Evolutionary conservation across 2,888 invertebrate species (phyloP), one percentile per base, ranked within the genome.

Genomic region (Pediacus dermestoides): DNA sequence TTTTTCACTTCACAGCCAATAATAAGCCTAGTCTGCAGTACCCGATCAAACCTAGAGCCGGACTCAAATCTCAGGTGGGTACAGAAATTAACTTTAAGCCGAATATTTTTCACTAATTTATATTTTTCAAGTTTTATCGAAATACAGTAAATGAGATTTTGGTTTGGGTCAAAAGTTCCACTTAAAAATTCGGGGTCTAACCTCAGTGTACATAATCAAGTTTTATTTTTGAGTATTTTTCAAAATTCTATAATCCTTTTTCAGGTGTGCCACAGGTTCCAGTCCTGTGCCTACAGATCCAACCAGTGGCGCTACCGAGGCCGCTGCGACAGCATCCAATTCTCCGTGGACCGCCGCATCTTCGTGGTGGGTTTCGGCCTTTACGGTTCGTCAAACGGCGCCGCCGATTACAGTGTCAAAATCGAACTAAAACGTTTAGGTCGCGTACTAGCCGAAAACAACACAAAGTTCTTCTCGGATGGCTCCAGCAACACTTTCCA

Each of bases 301-400:
- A 96, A 95, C 64, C 95, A 96, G 67, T 96, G 96, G 95, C 81
- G 95, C 37, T 96, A 96, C 67, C 78, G 96, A 53, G 95, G 95
- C 1, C 80, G 95, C 35, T 94, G 94, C 66, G 96, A 96, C 67
- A 92, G 92, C 39, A 95, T 96, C 66, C 94, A 95, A 65, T 96
- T 96, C 71, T 90, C 89, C 51, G 94, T 94, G 1, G 95, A 96
- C 69, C 85, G 90, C 46, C 80, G 95, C 55, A 92, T 96, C 61
- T 96, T 95, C 66, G 88, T 96, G 34, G 91, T 94, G 34, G 95
- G 95, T 26, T 92, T 94, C 68, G 95, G 95, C 11, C 72, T 96
- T 3, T 96, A 95, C 64, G 96, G 96, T 38, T 95, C 94, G 2
- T 94, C 94, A 27, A 93, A 90, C 60, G 94, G 94, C 41, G 91